These are phyloP conservation scores for Lontra canadensis DNA, from an alignment of 2,113 vertebrate species.

Conservation along the genomic window DNA sequence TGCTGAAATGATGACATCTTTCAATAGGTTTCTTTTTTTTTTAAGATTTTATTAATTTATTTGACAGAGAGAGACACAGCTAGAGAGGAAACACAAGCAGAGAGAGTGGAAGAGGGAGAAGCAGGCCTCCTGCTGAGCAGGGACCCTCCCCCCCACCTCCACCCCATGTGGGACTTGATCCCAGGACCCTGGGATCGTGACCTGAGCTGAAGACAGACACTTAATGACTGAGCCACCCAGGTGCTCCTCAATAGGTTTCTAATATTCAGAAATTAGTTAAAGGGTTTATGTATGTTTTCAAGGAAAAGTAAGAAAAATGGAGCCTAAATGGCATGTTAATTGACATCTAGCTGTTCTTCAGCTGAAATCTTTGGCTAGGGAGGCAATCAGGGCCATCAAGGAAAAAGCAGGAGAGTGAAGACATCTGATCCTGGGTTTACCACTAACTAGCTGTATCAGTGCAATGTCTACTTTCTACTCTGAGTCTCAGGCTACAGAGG, in stretches of 20 bases:
- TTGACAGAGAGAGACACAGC: no score
- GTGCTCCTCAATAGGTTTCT: background rate
- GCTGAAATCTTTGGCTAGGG: background rate
- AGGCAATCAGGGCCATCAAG: background rate
- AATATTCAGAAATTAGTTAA: background rate
- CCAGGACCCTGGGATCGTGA: no score
- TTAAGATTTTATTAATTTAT: no score
- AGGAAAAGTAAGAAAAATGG: background rate
- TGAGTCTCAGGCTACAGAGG: background rate
- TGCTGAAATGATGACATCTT: background rate
- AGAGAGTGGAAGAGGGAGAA: no score
- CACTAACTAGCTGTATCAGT: background rate
- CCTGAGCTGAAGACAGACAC: no score
- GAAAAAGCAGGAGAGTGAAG: background rate
- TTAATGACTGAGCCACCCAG: no score
- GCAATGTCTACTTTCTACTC: background rate
- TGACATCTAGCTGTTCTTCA: background rate
- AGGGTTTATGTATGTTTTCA: background rate
- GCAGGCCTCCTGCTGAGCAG: no score
- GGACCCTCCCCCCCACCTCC: no score
- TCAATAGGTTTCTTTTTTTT: background rate
- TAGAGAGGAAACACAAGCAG: no score
- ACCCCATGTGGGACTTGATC: rapidly evolving
- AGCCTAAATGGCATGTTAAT: background rate
- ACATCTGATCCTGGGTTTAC: no score